phyloP scores from a whole-genome alignment of 2,113 vertebrate species.

The Coryphaenoides rupestris region DNA sequence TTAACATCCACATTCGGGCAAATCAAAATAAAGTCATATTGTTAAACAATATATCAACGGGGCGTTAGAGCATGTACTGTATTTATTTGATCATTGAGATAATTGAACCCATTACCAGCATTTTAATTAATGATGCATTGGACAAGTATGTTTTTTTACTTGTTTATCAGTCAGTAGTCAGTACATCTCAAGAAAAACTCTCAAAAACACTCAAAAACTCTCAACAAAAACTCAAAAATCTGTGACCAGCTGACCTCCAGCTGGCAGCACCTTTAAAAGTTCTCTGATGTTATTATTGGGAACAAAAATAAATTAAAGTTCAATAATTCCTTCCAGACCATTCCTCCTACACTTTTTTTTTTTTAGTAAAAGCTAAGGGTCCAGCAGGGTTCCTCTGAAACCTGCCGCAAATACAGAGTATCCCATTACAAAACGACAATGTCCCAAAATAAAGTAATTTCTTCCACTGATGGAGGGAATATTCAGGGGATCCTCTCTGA shows the following conservation, averaged over 20 bases:
- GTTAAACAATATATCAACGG: no score
- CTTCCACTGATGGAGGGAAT: not conserved
- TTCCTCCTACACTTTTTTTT: not conserved
- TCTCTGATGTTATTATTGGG: slow-evolving; percentile 73
- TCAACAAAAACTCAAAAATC: slow-evolving; percentile 1
- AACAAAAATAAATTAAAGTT: slow-evolving; percentile 38
- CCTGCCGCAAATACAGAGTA: not conserved
- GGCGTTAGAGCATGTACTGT: no score
- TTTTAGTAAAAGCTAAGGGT: slow-evolving; percentile 20
- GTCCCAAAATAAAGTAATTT: no score
- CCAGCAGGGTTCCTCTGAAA: not conserved
- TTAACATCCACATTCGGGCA: no score
- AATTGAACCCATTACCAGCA: no score
- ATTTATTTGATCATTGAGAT: no score
- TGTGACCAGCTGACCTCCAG: slow-evolving; percentile 47
- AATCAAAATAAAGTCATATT: no score
- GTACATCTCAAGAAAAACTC: no score
- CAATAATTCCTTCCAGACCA: slow-evolving; percentile 65
- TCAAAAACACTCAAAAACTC: no score
- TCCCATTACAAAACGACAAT: not conserved
- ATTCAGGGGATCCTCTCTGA: not conserved
- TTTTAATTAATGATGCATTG: no score
- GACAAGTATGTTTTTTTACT: no score
- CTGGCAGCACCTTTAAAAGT: slow-evolving; percentile 76
- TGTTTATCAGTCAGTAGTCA: no score